Percentiles rank a stretch among this genome's conserved stretches.
phyloP scores from a whole-genome alignment of 2,888 invertebrate genomes.

The Trachelus troglodyta region DNA sequence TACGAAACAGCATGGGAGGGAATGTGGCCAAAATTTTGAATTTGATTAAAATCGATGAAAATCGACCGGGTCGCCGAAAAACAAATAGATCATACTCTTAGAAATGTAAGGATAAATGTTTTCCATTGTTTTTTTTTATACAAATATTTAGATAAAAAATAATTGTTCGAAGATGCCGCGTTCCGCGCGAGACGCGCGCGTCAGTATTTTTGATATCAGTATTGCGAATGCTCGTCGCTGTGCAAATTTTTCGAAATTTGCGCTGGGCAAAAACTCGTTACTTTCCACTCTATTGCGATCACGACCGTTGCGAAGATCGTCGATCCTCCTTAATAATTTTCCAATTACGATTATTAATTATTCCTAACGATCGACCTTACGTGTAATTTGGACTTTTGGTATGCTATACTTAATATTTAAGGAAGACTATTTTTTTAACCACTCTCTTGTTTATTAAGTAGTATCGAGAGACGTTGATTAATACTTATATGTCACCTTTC shows the following conservation, averaged over 20 bases:
- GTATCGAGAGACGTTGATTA: constrained; percentile 13
- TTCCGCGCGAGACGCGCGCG: constrained; percentile 35
- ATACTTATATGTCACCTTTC: constrained; percentile 10
- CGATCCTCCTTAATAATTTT: constrained; percentile 11
- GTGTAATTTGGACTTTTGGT: constrained; percentile 37
- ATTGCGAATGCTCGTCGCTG: constrained; percentile 46
- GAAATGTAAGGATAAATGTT: constrained; percentile 34
- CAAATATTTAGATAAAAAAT: constrained; percentile 28
- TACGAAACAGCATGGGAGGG: neutral
- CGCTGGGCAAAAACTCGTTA: constrained; percentile 38
- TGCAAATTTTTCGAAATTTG: constrained; percentile 32
- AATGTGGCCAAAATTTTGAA: neutral
- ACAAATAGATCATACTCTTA: constrained; percentile 34
- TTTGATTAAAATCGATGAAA: neutral
- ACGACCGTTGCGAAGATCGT: neutral
- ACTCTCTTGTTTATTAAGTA: constrained; percentile 12
- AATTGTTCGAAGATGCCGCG: constrained; percentile 33
- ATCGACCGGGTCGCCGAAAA: neutral
- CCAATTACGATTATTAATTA: constrained; percentile 7
- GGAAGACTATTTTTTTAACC: constrained; percentile 31
- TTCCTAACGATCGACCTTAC: constrained; percentile 9
- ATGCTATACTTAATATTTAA: constrained; percentile 40
- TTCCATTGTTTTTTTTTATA: constrained; percentile 29
- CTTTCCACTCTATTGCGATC: constrained; percentile 16
- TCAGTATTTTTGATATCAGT: constrained; percentile 65